Evolutionary conservation across 2,888 invertebrate species (phyloP), one percentile per base, ranked within the genome.

Genomic region (Zeuzera pyrina): DNA sequence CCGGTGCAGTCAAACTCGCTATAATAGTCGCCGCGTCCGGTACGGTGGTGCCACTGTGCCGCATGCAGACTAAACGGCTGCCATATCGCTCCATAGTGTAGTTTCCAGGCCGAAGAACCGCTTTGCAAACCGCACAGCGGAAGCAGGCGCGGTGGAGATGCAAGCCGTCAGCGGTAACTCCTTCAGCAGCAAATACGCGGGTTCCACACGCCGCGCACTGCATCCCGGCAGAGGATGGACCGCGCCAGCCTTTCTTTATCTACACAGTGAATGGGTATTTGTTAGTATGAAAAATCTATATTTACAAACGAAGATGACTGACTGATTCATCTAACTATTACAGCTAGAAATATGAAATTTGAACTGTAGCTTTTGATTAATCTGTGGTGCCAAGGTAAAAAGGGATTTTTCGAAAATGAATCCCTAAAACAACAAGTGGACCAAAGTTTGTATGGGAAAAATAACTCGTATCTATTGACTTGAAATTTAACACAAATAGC

Each of bases 81-180:
- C 77, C 77, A 45, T 64, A 69, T 0, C 70, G 64, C 45, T 77
- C 79, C 71, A 67, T 76, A 1, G 70, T 71, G 48, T 76, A 81
- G 41, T 65, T 76, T 81, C 93, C 93, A 27, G 95, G 88, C 28
- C 95, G 87, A 27, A 98, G 85, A 38, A 91, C 91, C 3, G 91
- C 89, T 53, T 91, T 90, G 74, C 97, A 98, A 65, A 95, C 94
- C 68, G 95, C 93, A 77, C 98, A 98, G 40, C 94, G 90, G 81
- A 98, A 94, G 79, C 98, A 98, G 26, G 92, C 91, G 35, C 96
- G 89, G 76, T 98, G 97, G 66, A 97, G 89, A 57, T 93, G 93
- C 53, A 93, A 87, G 10, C 95, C 95, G 84, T 96, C 94, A 0
- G 81, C 78, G 27, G 89, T 91, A 42, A 96, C 88, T 42, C 94